Conservation (phyloP, 2,113 vertebrate genomes). For the Penelope pileata region DNA sequence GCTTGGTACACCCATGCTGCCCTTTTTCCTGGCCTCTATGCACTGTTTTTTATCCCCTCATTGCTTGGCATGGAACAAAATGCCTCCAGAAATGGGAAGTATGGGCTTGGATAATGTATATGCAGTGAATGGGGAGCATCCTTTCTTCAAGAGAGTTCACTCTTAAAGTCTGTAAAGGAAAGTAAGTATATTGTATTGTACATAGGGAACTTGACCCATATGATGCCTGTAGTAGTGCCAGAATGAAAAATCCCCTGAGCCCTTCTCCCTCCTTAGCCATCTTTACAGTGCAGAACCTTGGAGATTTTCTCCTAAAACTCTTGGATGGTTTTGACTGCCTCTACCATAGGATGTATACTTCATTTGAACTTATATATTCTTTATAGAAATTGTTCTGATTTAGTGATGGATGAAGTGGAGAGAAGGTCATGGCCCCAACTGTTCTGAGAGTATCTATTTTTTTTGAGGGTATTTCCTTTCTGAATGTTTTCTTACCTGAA, state of each 20-base stretch:
- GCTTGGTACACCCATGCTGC: fast-evolving
- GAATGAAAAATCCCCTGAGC: neutral
- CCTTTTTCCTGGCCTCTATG: neutral
- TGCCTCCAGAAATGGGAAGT: neutral
- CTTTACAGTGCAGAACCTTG: neutral
- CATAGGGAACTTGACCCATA: neutral
- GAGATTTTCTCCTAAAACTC: neutral
- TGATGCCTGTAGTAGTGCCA: neutral
- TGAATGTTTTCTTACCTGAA: neutral
- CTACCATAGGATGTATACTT: neutral
- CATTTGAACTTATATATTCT: neutral
- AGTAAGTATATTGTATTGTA: neutral
- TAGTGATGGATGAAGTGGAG: neutral
- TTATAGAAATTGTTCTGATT: neutral
- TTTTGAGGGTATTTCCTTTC: neutral
- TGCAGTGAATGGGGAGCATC: neutral
- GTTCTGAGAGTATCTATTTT: neutral
- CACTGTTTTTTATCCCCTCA: neutral
- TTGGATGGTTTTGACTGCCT: neutral
- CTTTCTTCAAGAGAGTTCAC: neutral
- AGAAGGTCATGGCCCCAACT: fast-evolving
- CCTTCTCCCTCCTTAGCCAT: neutral
- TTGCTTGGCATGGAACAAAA: neutral
- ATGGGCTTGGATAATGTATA: neutral
- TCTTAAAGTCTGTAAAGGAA: neutral